These are phyloP conservation scores for Coregonus suidteri DNA, from an alignment of 2,797 vertebrate species.

Conservation along the genomic window DNA sequence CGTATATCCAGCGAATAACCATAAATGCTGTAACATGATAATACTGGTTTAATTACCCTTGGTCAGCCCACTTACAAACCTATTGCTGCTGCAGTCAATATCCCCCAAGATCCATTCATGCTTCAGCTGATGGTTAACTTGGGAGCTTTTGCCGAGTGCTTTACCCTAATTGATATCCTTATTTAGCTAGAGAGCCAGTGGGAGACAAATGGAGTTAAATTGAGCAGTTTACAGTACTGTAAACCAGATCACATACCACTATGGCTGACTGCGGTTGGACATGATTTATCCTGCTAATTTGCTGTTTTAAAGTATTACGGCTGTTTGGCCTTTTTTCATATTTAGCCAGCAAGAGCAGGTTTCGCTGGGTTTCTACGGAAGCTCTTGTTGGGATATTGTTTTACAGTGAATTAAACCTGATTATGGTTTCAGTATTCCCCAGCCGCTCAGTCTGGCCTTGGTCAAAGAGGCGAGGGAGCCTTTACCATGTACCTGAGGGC, in stretches of 20 bases:
- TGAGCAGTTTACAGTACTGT: conserved; percentile 80
- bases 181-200: conserved; percentile 81
- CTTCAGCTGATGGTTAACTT: conserved; percentile 83
- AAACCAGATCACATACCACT: conserved; percentile 68
- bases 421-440: conserved; percentile 56
- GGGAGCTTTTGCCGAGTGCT: conserved; percentile 81
- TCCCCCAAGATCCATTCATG: conserved; percentile 84
- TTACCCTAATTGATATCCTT: conserved; percentile 86
- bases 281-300: conserved; percentile 68
- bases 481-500: conserved; percentile 30
- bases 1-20: conserved; percentile 61
- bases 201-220: conserved; percentile 81
- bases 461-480: conserved; percentile 37
- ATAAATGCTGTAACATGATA: conserved; percentile 79
- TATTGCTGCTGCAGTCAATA: conserved; percentile 83
- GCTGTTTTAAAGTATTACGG: conserved; percentile 54
- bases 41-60: conserved; percentile 84
- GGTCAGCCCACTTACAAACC: conserved; percentile 84
- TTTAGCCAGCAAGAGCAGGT: conserved; percentile 29
- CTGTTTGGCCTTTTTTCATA: conserved; percentile 50
- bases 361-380: conserved; percentile 15
- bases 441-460: conserved; percentile 36
- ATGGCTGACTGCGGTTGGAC: conserved; percentile 46
- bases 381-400: conserved; percentile 38
- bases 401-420: conserved; percentile 57